A percentile compares a stretch with the other conserved stretches of the same genome.
These are phyloP conservation scores for Panzeria rudis DNA, from an alignment of 2,888 invertebrate genomes.

Conservation along the genomic window DNA sequence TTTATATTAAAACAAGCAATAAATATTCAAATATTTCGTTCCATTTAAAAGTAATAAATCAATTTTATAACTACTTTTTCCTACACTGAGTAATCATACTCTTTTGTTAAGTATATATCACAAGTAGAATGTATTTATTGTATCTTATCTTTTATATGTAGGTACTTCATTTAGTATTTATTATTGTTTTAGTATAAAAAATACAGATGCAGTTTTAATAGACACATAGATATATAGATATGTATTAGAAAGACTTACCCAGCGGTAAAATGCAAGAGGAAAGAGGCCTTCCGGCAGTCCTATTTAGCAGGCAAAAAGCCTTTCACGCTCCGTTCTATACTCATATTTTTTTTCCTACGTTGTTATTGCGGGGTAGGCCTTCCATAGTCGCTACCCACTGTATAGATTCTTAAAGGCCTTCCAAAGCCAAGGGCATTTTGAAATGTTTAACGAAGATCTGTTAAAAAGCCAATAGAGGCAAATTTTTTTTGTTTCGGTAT, in stretches of 20 bases:
- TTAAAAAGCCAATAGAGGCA: too few relatives aligned
- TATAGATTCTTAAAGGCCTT: too few relatives aligned
- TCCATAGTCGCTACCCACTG: too few relatives aligned
- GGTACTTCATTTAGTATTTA: constrained; percentile 7
- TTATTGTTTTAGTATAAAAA: neutral
- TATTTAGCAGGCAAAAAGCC: too few relatives aligned
- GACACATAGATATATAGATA: neutral
- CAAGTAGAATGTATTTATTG: neutral
- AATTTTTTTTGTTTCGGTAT: too few relatives aligned
- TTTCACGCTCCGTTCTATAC: too few relatives aligned
- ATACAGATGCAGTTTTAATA: neutral
- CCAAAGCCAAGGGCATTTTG: too few relatives aligned
- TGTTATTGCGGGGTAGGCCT: too few relatives aligned
- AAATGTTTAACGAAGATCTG: too few relatives aligned
- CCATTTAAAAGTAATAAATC: constrained; percentile 48
- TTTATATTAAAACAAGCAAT: neutral
- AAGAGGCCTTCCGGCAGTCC: too few relatives aligned
- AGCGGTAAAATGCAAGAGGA: too few relatives aligned
- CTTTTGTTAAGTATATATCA: neutral
- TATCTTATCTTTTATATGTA: constrained; percentile 40
- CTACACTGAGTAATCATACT: neutral
- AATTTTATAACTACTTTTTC: constrained; percentile 15
- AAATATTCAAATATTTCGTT: constrained; percentile 27
- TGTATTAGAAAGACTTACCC: neutral
- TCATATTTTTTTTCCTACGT: too few relatives aligned